Base-by-base conservation (phyloP, 1,140 invertebrate genomes). In the Andricus grossulariae region DNA sequence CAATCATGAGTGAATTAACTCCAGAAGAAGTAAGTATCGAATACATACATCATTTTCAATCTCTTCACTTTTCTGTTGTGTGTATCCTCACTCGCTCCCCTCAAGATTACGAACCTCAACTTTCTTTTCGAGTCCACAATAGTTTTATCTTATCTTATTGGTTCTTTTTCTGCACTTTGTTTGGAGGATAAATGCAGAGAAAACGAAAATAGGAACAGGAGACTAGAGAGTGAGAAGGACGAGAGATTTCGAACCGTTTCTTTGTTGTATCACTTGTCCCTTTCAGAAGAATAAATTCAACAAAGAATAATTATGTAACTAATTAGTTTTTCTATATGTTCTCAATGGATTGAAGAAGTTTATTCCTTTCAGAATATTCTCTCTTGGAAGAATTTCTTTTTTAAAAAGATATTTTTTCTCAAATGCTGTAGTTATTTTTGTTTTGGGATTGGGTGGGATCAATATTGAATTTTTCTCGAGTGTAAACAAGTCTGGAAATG, bases 11-110 rank as follows among this genome's bases (percentile, higher is more conserved):
- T 86, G 95, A 95, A 92, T 89, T 95, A 74, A 94, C 92, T 77
- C 95, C 95, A 83, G 95, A 96, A 90, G 95, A 96, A 93, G 95
- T 95, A 89, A 93, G 91, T 83, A 75, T n/a, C 39, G 51, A 81
- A 71, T 83, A 18, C 45, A 72, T 39, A 45, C 25, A 71, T 79
- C 77, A 73, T 66, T 72, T 76, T 50, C 72, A 50, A 75, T 57
- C 25, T 15, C n/a, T 55, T 19, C 71, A 72, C 19, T 32, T 72
- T 39, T 21, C 6, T 50, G 45, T 57, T 50, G 45, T 57, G 51
- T 16, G 54, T 66, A 5, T 52, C 1, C 54, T 79, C 55, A 11
- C 25, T 32, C 78, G 60, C 72, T 72, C 50, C 49, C 52, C 57
- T 71, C 25, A 21, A 54, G 52, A 60, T 19, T 25, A 21, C 2